A percentile compares a stretch with the other conserved stretches of the same genome.
Conservation (phyloP, 92 coral and sea anemone species). For the Meandrina meandrites region DNA sequence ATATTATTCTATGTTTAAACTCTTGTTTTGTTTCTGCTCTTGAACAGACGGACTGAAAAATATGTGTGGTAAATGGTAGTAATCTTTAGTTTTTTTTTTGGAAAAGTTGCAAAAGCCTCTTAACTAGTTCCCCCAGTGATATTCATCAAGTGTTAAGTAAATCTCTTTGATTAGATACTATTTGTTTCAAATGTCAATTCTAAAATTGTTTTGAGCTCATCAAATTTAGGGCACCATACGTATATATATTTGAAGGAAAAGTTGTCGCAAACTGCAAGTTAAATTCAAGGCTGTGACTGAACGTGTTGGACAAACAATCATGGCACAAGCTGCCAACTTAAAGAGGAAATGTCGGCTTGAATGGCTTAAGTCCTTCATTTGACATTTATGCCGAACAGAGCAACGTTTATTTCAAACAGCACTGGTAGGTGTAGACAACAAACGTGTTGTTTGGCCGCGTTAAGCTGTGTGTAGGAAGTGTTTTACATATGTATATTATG, state of each 20-base stretch:
- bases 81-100: too few species aligned
- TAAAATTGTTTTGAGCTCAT: too few species aligned
- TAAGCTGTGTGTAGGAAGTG: conserved; percentile 10
- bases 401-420: not conserved
- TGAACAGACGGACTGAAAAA: too few species aligned
- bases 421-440: not conserved
- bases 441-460: too few species aligned
- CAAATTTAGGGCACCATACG: not conserved
- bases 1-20: not conserved
- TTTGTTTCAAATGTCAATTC: too few species aligned
- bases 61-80: not conserved
- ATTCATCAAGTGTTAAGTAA: not conserved
- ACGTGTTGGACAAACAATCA: not conserved
- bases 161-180: too few species aligned
- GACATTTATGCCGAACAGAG: not conserved
- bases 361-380: not conserved
- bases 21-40: not conserved
- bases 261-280: too few species aligned
- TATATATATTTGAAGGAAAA: too few species aligned
- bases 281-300: not conserved
- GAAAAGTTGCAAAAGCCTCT: not conserved
- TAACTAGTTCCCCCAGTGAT: not conserved
- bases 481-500: not conserved
- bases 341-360: not conserved
- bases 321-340: not conserved